phyloP scores from a whole-genome alignment of 2,797 vertebrate genomes.

The Chrysocyon brachyurus region DNA sequence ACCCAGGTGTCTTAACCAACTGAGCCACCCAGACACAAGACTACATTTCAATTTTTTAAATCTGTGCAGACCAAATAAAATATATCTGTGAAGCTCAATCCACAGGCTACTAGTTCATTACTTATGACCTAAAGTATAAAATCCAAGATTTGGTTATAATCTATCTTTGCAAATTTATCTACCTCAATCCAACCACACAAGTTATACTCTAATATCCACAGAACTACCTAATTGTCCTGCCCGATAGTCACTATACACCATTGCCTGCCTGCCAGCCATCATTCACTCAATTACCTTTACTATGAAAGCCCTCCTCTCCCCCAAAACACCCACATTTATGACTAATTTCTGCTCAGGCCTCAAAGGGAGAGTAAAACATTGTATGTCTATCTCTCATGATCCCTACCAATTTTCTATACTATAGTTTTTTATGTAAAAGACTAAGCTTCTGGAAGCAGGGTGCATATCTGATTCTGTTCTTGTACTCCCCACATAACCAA shows the following conservation, averaged over 20 bases:
- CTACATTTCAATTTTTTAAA: conserved; percentile 16
- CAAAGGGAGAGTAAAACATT: background rate
- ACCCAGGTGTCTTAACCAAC: background rate
- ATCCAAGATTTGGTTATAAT: background rate
- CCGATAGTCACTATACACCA: background rate
- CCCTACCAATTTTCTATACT: background rate
- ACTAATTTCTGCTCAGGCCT: background rate
- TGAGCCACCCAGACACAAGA: background rate
- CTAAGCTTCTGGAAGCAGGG: background rate
- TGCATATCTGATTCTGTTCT: background rate
- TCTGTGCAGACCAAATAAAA: conserved; percentile 29
- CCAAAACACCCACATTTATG: background rate
- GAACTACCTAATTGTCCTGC: background rate
- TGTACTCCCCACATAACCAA: background rate
- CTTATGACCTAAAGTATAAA: background rate
- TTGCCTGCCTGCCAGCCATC: background rate
- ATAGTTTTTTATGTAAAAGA: background rate
- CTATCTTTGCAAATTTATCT: conserved; percentile 20
- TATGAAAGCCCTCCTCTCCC: background rate
- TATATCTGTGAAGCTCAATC: background rate
- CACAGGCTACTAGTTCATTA: background rate
- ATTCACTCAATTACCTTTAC: background rate
- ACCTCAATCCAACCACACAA: background rate
- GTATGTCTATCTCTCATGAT: background rate
- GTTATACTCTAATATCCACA: background rate